Percentiles rank a stretch among this genome's conserved stretches.
phyloP scores from a whole-genome alignment of 2,113 vertebrate genomes.

The Myxocyprinus asiaticus region DNA sequence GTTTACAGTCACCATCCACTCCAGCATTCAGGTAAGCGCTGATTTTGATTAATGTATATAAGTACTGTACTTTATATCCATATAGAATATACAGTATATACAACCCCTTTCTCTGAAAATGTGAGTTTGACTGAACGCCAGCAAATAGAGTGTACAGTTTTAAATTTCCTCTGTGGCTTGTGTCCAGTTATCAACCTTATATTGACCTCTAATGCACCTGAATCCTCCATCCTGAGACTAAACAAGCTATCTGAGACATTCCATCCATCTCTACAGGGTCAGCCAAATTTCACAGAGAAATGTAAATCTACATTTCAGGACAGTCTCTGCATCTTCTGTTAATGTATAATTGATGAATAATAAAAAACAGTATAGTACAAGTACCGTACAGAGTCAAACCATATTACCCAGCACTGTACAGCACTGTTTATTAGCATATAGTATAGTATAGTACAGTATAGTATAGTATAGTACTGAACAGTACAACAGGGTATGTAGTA shows the following conservation, averaged over 20 bases:
- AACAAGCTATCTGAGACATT: background rate
- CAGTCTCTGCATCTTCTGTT: background rate
- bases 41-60: background rate
- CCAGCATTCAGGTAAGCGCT: background rate
- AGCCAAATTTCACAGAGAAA: background rate
- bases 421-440: no score
- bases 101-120: background rate
- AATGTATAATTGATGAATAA: no score
- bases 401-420: no score
- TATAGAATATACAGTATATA: background rate
- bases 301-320: background rate
- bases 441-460: no score
- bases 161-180: conserved; percentile 28
- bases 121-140: background rate
- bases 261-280: background rate
- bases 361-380: no score
- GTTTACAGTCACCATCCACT: background rate
- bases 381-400: no score
- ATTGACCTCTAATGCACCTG: conserved; percentile 43
- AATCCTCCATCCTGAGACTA: conserved; percentile 13
- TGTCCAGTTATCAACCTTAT: conserved; percentile 36
- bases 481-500: no score
- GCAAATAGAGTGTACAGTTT: background rate
- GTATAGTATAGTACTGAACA: no score
- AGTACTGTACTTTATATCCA: background rate